Base-by-base conservation (phyloP, 2,113 vertebrate genomes). In the Clarias gariepinus region DNA sequence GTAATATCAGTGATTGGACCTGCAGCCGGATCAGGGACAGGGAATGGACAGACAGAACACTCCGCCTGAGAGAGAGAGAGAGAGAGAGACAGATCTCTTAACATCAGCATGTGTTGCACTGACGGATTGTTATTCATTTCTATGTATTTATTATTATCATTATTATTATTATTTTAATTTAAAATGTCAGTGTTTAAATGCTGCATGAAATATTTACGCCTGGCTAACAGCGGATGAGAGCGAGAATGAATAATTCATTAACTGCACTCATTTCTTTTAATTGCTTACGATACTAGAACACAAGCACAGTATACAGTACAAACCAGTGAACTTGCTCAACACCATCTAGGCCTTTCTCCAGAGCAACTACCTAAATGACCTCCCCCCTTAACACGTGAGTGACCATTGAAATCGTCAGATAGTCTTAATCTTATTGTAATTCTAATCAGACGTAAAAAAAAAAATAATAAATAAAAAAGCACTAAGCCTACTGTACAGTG, bases 1-100 rank as follows among this genome's bases (percentile, higher is more conserved):
- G 82, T 73, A 13, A 41, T 23, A 61, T 61, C 78, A 81, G 66
- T 41, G 82, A 15, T 58, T 74, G 83, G 83, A 84, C 69, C 55
- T 74, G 36, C 74, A 84, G 85, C 53, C 55, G 85, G 73, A 84
- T 15, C 52, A 69, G 76, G 82, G 64, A 84, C 81, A 12, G 74
- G 63, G 47, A 60, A 88, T 23, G 68, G 28, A 74, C 61, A 73
- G 30, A 60, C 21, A 41, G 19, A 58, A 28, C 28, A 28, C 6
- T 73, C 68, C 21, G 66, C 30, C 33, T 61, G 33, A 74, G 15
- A n/a, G 73, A 76, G 47, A 13, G 23, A 25, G 71, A 23, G 21
- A 41, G 52, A 25, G 57, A 58, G 57, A 58, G 18, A 58, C 10
- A 58, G 15, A 61, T 47, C 47, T 36, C 61, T n/a, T 18, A 30